Evolutionary conservation across 23 tunicate species (phyloP).

Genomic region (Styela plicata): DNA sequence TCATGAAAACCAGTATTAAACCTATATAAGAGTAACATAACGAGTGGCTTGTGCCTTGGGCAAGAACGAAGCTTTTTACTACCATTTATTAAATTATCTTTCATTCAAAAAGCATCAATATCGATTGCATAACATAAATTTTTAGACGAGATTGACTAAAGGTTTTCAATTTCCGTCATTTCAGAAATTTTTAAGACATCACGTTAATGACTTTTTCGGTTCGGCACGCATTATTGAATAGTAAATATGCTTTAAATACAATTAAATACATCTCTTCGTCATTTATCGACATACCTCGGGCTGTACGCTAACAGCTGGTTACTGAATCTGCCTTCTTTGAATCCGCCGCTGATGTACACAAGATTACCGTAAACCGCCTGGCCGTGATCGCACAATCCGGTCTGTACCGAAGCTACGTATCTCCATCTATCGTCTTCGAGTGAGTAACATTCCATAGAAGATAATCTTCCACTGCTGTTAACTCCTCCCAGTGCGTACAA

Average conservation of each 20-base stretch:
- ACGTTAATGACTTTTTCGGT: too few species aligned
- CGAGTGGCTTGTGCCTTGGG: too few species aligned
- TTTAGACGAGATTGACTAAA: too few species aligned
- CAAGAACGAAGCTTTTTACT: too few species aligned
- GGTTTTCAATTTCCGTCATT: too few species aligned
- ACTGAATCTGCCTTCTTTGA: slow-evolving; percentile 97
- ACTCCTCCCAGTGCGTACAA: slow-evolving; percentile 99
- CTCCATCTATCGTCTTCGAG: slow-evolving; percentile 99
- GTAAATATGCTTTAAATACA: too few species aligned
- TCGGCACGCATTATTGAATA: too few species aligned
- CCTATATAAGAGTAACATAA: too few species aligned
- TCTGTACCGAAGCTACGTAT: slow-evolving; percentile 99
- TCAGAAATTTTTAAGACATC: too few species aligned
- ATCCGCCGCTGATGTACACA: slow-evolving; percentile 97
- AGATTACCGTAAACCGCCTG: slow-evolving; percentile 94
- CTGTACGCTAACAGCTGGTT: slow-evolving; percentile 97
- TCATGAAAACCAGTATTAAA: too few species aligned
- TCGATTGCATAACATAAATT: too few species aligned
- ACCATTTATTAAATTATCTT: not conserved
- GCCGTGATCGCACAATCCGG: slow-evolving; percentile 99
- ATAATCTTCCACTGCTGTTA: slow-evolving; percentile 90
- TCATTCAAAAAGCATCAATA: not conserved
- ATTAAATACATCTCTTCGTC: too few species aligned
- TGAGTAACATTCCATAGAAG: slow-evolving; percentile 99
- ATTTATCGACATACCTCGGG: slow-evolving; percentile 61